phyloP scores from a whole-genome alignment of 2,888 invertebrate species.

The Microplitis manilae region DNA sequence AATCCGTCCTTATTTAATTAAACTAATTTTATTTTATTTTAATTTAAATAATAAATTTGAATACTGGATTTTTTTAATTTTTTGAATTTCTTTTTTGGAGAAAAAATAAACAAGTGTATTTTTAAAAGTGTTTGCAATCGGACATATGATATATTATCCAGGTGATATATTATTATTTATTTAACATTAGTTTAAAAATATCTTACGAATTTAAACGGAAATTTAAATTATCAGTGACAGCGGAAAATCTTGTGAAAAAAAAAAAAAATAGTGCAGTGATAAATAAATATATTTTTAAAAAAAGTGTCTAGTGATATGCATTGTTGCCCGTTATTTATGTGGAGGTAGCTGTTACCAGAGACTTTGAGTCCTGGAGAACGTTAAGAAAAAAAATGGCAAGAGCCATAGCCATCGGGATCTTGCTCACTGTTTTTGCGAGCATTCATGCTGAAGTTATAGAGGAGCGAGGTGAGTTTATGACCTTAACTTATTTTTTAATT shows the following conservation, averaged over 20 bases:
- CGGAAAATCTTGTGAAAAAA: background rate
- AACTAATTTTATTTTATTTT: no score
- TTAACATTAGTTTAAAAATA: no score
- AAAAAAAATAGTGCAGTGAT: conserved; percentile 18
- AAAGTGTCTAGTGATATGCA: conserved; percentile 58
- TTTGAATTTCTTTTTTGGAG: no score
- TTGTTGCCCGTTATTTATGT: conserved; percentile 56
- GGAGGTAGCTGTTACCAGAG: conserved; percentile 56
- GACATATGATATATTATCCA: no score
- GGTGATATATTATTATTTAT: no score
- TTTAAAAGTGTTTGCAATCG: no score
- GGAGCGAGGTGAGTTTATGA: conserved; percentile 64
- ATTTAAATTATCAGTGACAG: background rate
- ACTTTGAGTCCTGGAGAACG: conserved; percentile 49
- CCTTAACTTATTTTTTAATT: background rate
- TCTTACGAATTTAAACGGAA: no score
- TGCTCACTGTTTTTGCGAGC: conserved; percentile 52
- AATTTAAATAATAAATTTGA: no score
- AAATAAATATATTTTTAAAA: background rate
- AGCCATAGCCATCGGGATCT: conserved; percentile 52
- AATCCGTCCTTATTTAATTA: background rate
- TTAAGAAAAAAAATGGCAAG: conserved; percentile 61
- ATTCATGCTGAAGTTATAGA: conserved; percentile 62
- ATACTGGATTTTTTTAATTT: no score
- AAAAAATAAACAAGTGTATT: no score